phyloP scores from a whole-genome alignment of 2,113 vertebrate genomes.

The Gymnogyps californianus region DNA sequence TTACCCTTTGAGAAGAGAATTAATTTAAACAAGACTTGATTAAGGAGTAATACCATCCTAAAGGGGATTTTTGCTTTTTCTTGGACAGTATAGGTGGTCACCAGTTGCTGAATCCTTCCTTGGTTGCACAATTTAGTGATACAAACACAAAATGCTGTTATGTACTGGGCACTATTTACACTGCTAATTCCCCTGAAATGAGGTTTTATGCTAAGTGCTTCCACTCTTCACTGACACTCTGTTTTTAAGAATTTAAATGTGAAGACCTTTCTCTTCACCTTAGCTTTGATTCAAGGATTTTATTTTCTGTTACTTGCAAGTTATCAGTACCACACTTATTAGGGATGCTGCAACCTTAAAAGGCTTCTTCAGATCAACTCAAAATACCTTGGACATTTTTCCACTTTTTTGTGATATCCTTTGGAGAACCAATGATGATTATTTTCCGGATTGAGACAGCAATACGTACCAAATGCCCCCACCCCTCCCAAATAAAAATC shows the following conservation, averaged over 20 bases:
- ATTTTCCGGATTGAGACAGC: not conserved
- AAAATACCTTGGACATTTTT: not conserved
- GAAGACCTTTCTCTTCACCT: not conserved
- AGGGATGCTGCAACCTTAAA: not conserved
- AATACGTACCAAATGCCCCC: not conserved
- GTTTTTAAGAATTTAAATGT: not conserved
- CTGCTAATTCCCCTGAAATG: not conserved
- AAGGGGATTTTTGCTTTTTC: not conserved
- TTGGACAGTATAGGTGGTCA: not conserved
- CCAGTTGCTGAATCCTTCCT: not conserved
- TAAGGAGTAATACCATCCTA: not conserved
- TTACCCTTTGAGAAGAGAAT: not conserved
- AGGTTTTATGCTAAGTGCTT: not conserved
- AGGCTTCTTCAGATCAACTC: not conserved
- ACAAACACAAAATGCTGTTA: not conserved
- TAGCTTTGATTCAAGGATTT: not conserved
- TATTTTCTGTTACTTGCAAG: not conserved
- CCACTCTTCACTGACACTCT: not conserved
- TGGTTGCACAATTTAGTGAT: not conserved
- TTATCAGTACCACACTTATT: not conserved
- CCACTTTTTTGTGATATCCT: not conserved
- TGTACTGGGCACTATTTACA: not conserved
- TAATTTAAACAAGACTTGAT: not conserved
- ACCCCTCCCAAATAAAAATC: not conserved
- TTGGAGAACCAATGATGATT: not conserved